These are phyloP conservation scores for Emydoidea blandingii DNA, from an alignment of 2,797 vertebrate species.

Conservation along the genomic window DNA sequence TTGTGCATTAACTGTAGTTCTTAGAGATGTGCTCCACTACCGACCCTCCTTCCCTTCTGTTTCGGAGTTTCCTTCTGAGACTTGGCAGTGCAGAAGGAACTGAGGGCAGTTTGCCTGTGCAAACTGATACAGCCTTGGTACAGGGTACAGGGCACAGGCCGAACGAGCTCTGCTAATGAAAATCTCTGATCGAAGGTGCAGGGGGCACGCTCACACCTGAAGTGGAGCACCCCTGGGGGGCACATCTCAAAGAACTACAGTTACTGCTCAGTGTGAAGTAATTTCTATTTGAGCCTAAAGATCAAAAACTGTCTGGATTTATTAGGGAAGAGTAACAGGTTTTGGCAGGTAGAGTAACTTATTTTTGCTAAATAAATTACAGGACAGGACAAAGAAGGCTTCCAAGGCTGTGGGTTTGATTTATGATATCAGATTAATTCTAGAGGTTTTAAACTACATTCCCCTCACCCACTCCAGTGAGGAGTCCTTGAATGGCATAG, in stretches of 20 bases:
- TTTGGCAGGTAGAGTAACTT: not conserved
- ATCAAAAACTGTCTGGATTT: not conserved
- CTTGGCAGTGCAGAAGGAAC: not conserved
- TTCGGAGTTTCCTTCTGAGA: not conserved
- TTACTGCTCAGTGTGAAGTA: not conserved
- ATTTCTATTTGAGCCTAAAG: not conserved
- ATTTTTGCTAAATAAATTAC: conserved; percentile 16
- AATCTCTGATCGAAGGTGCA: not conserved
- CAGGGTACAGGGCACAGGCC: not conserved
- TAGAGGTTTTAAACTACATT: not conserved
- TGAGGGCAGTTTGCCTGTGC: not conserved
- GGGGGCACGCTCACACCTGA: not conserved
- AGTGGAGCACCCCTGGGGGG: not conserved
- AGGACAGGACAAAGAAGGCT: not conserved
- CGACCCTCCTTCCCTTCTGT: not conserved
- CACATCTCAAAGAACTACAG: not conserved
- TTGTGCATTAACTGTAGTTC: not conserved
- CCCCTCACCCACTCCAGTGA: not conserved
- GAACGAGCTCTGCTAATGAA: not conserved
- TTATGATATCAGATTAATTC: not conserved
- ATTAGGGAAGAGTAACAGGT: not conserved
- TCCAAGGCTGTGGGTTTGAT: not conserved
- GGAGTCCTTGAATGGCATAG: not conserved
- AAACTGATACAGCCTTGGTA: not conserved
- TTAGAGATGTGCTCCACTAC: not conserved